Conservation (phyloP, 1,140 invertebrate genomes). For the Zaprionus kolodkinae region DNA sequence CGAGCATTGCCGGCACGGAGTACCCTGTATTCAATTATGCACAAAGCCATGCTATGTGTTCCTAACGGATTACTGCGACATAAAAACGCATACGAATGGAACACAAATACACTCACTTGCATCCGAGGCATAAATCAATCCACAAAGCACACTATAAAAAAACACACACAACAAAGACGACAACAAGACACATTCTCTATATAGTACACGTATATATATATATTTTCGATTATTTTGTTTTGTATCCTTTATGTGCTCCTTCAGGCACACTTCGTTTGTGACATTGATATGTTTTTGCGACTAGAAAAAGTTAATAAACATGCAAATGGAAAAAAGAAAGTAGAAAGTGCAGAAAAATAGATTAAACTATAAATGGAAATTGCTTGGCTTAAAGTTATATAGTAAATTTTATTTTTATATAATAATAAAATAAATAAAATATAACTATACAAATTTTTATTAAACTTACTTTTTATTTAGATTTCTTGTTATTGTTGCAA, state of each 20-base stretch:
- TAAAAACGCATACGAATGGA: neutral
- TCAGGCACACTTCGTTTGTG: neutral
- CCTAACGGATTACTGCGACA: slow-evolving; percentile 10
- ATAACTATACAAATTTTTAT: neutral
- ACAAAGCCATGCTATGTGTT: slow-evolving; percentile 38
- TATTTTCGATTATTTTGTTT: slow-evolving; percentile 13
- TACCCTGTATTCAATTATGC: slow-evolving; percentile 64
- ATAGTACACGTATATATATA: neutral
- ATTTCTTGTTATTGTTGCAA: neutral
- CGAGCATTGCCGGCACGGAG: neutral
- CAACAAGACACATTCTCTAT: slow-evolving; percentile 2
- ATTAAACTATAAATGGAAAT: neutral
- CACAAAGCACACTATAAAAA: slow-evolving; percentile 21
- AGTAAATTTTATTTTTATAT: neutral
- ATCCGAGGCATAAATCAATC: slow-evolving; percentile 60
- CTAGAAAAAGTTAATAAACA: neutral
- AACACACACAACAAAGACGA: slow-evolving; percentile 24
- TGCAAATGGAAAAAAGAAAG: neutral
- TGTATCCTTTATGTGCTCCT: slow-evolving; percentile 5
- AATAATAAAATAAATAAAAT: neutral
- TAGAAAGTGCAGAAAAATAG: neutral
- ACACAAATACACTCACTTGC: neutral
- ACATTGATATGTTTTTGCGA: neutral
- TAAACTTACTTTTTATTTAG: neutral
- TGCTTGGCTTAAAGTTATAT: neutral